phyloP scores from a whole-genome alignment of 1,140 invertebrate species.

The Brachionus paranguensis region DNA sequence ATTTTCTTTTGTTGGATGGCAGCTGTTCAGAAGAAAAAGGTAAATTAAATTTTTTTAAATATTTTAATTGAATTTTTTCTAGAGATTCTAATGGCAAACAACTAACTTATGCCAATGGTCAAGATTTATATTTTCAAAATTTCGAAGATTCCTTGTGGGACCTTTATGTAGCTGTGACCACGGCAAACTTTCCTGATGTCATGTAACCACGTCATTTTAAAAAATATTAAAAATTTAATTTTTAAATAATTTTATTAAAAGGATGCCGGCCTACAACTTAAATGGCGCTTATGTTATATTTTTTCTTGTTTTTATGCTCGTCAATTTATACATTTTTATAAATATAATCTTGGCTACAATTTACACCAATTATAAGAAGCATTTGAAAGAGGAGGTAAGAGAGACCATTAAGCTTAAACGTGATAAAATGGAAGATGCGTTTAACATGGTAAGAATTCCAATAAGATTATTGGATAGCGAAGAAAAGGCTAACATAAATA shows the following conservation, averaged over 20 bases:
- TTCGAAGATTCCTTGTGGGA: slow-evolving; percentile 58
- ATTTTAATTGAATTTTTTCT: slow-evolving; percentile 37
- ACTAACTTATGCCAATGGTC: slow-evolving; percentile 52
- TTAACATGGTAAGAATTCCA: slow-evolving; percentile 49
- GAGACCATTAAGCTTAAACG: slow-evolving; percentile 54
- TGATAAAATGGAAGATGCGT: slow-evolving; percentile 53
- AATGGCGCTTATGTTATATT: slow-evolving; percentile 57
- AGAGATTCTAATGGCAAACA: slow-evolving; percentile 41
- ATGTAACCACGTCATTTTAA: slow-evolving; percentile 53
- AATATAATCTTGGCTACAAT: slow-evolving; percentile 60
- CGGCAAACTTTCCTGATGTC: slow-evolving; percentile 60
- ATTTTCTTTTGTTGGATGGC: slow-evolving; percentile 58
- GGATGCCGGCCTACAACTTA: slow-evolving; percentile 59
- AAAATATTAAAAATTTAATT: not conserved
- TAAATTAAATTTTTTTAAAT: not conserved
- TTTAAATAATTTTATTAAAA: slow-evolving; percentile 42
- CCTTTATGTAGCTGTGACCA: slow-evolving; percentile 60
- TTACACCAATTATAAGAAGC: slow-evolving; percentile 59
- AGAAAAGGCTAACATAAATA: not conserved
- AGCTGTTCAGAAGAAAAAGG: slow-evolving; percentile 55
- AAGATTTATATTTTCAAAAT: slow-evolving; percentile 53
- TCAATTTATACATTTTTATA: slow-evolving; percentile 60
- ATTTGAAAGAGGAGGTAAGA: slow-evolving; percentile 59
- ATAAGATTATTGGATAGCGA: slow-evolving; percentile 41
- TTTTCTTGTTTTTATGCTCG: slow-evolving; percentile 57